These are phyloP conservation scores for Therioaphis trifolii DNA, from an alignment of 2,888 invertebrate genomes.

Conservation along the genomic window DNA sequence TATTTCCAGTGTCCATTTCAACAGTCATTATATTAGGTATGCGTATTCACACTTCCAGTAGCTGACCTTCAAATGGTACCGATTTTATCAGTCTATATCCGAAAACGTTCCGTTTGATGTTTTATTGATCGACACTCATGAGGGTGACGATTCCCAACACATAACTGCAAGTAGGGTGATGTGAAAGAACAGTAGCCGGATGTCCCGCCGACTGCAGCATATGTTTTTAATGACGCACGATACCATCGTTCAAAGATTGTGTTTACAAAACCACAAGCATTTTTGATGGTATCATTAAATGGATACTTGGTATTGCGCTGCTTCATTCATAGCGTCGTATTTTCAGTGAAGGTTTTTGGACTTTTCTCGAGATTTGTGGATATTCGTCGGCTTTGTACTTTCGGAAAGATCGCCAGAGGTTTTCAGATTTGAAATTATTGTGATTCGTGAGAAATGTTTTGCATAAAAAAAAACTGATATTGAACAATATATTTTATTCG, in stretches of 20 bases:
- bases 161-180: conserved; percentile 10
- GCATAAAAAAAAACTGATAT: no score
- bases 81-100: conserved; percentile 28
- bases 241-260: conserved; percentile 1
- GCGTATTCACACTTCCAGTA: no score
- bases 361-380: no score
- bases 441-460: no score
- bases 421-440: no score
- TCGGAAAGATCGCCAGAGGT: no score
- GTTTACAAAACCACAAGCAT: conserved; percentile 9
- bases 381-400: no score
- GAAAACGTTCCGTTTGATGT: conserved; percentile 27
- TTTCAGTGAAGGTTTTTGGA: no score
- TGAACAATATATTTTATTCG: no score
- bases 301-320: not conserved
- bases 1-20: no score
- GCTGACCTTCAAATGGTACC: conserved; percentile 24
- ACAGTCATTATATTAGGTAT: no score
- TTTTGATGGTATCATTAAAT: not conserved
- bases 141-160: conserved; percentile 17
- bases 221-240: conserved; percentile 26
- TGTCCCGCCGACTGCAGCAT: not conserved
- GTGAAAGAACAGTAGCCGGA: not conserved
- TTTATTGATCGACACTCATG: conserved; percentile 25
- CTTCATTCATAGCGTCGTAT: no score